Percentiles rank a stretch among this genome's conserved stretches.
phyloP scores from a whole-genome alignment of 2,113 vertebrate species.

The Oceanodroma tethys region DNA sequence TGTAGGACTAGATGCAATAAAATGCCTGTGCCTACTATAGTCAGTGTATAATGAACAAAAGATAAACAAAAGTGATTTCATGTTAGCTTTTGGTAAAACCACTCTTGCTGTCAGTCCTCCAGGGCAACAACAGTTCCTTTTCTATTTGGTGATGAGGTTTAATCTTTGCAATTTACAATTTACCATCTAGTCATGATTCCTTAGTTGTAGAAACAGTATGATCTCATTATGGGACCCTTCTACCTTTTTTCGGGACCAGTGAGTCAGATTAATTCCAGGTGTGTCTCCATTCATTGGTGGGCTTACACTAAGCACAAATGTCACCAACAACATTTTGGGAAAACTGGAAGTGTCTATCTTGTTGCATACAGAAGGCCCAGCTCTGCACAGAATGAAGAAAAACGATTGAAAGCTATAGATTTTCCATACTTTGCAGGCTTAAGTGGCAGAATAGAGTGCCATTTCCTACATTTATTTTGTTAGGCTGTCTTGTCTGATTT shows the following conservation, averaged over 20 bases:
- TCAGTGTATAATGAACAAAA: neutral
- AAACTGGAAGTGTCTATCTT: neutral
- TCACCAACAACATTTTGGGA: neutral
- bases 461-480: neutral
- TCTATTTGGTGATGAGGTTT: neutral
- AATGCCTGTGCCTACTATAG: neutral
- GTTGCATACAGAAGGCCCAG: neutral
- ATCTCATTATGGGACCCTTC: neutral
- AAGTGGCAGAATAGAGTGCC: neutral
- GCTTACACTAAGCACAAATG: neutral
- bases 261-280: neutral
- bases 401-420: neutral
- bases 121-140: rapidly evolving
- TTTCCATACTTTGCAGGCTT: neutral
- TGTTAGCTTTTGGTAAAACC: neutral
- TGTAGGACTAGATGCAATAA: neutral
- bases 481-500: neutral
- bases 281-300: neutral
- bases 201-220: neutral
- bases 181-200: neutral
- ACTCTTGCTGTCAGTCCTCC: neutral
- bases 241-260: neutral
- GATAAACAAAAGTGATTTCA: neutral
- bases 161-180: neutral
- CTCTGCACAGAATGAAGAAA: neutral